Base-by-base conservation (phyloP, 2,888 invertebrate genomes). In the Athripsodes cinereus region DNA sequence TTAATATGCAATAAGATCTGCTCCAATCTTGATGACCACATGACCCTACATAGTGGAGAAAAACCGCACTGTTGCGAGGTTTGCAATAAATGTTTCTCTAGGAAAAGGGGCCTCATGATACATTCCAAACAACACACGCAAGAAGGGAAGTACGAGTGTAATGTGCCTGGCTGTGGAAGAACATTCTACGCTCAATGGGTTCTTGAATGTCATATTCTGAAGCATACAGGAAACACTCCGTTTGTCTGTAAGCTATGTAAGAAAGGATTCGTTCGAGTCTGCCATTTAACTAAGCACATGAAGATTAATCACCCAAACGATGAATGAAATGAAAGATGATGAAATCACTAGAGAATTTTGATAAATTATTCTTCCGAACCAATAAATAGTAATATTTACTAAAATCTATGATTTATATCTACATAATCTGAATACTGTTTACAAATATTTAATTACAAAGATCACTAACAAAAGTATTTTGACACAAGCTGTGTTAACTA, bases 31-130 rank as follows among this genome's bases (percentile, higher is more conserved):
- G 49, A n/a, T 5, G 61, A 59, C 1, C 63, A 63, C 51, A 56
- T 63, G 59, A 35, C 52, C n/a, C 22, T 47, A 8, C 63, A 63
- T 46, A 58, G 57, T 3, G 63, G 63, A 13, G 59, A 59, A 22
- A 61, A 53, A 31, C 57, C 60, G 2, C 56, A 51, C 34, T 10
- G 20, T 19, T 63, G 63, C 44, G 58, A 49, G 1, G 26, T 52
- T n/a, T 63, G 63, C 34, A 22, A 40, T 19, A 55, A 57, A 50
- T 51, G 47, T 22, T 58, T 62, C 51, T 22, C 60, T 10, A 57
- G 50, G 10, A 60, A 56, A 22, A 48, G 62, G 6, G 59, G 62
- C 11, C 52, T 64, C 1, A 51, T 50, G 5, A 55, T 59, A 1
- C 64, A 64, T 31, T 20, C 22, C 16, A 47, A 53, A 2, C 56